These are phyloP conservation scores for Erpetoichthys calabaricus DNA, from an alignment of 2,797 vertebrate species.

Conservation along the genomic window DNA sequence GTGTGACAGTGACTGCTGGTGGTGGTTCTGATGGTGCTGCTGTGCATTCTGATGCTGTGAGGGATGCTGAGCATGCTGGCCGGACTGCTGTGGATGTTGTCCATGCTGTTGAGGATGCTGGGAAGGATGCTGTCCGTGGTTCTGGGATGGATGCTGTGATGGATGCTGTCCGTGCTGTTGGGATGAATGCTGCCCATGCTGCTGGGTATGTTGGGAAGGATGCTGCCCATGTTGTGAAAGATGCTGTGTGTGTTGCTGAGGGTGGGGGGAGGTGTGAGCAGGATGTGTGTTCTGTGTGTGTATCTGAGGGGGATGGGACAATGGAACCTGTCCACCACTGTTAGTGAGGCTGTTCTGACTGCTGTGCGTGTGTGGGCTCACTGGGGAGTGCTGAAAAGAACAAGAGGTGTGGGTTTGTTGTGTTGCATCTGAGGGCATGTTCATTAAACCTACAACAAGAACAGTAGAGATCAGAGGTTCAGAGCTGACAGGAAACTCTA, in stretches of 20 bases:
- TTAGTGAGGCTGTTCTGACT: constrained; percentile 67
- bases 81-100: constrained; percentile 37
- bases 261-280: constrained; percentile 49
- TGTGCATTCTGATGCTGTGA: constrained; percentile 51
- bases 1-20: constrained; percentile 66
- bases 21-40: constrained; percentile 56
- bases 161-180: constrained; percentile 47
- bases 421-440: constrained; percentile 66
- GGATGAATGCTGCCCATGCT: constrained; percentile 50
- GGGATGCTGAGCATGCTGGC: constrained; percentile 27
- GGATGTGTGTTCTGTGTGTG: constrained; percentile 51
- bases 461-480: constrained; percentile 9
- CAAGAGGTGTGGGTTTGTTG: constrained; percentile 75
- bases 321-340: constrained; percentile 64
- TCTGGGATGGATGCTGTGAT: constrained; percentile 18
- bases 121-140: constrained; percentile 28
- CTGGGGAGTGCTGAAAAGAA: constrained; percentile 82
- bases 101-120: constrained; percentile 1
- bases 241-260: constrained; percentile 59
- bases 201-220: constrained; percentile 35
- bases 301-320: constrained; percentile 64
- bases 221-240: constrained; percentile 37
- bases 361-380: constrained; percentile 57
- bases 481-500: too few relatives aligned
- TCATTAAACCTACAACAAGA: constrained; percentile 62